Evolutionary conservation across 2,797 vertebrate genomes (phyloP), one percentile per base, ranked within the genome.

Genomic region (Eutrigla gurnardus): DNA sequence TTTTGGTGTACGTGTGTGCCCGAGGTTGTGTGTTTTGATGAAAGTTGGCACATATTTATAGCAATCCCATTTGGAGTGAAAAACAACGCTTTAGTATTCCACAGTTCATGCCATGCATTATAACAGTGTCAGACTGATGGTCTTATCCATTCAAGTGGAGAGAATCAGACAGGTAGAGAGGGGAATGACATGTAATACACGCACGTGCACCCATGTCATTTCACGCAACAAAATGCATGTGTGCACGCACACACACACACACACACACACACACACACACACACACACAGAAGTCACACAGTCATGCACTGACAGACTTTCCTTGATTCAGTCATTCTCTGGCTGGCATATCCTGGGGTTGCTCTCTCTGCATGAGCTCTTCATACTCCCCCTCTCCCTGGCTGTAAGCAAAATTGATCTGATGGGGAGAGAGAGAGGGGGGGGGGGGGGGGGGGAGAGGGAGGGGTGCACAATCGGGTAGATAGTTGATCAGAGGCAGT

Each of bases 401-500:
- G 54, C 85, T 86, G 73, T 75, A 85, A 86, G 87, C 76, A 86
- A 70, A 85, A 86, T 81, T 65, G 90, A 93, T 92, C 85, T 84
- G 89, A 90, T 85, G 78, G 80, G 73, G 18, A 74, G 69, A 73
- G 75, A 65, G 80, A 64, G 71, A 64, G 60, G 58, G 65, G 25
- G 25, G 25, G 60, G 58, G 65, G 25, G 25, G 25, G 60, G 58
- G 65, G 25, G 25, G 25, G 80, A 64, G 71, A 64, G 60, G 58
- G 65, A 2, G 25, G 25, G 58, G 76, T 58, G 78, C 1, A 83
- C 84, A 91, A 89, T 91, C 90, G 89, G 81, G 81, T 85, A 83
- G 88, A 92, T 80, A 88, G 88, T 80, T 80, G 87, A 82, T 89
- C 88, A 85, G 88, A 84, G 54, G 85, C 88, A 86, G 85, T 75